These are phyloP conservation scores for Poliocrania exsul DNA, from an alignment of 2,797 vertebrate genomes.

Conservation along the genomic window DNA sequence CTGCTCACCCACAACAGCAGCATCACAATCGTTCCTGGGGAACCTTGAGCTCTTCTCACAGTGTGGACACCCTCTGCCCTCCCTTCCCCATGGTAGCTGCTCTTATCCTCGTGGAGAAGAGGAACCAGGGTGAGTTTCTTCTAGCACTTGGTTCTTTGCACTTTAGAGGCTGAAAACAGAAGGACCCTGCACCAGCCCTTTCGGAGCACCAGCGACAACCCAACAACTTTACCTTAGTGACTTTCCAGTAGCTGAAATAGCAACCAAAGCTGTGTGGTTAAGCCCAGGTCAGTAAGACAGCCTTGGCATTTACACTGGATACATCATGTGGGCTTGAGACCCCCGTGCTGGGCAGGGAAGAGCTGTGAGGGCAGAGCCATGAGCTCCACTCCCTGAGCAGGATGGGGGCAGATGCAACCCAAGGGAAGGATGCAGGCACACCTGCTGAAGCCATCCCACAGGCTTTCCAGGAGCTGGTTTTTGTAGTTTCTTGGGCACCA, in stretches of 20 bases:
- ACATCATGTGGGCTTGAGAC: fast-evolving
- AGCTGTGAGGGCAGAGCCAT: fast-evolving
- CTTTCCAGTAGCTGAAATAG: background rate
- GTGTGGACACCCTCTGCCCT: background rate
- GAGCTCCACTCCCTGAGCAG: background rate
- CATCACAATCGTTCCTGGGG: background rate
- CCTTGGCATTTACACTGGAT: background rate
- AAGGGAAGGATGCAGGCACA: background rate
- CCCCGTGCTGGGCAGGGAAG: background rate
- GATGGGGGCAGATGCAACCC: background rate
- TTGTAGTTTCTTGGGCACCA: background rate
- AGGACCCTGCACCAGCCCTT: constrained; percentile 6
- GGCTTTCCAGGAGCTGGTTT: background rate
- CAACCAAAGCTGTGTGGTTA: background rate
- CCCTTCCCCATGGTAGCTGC: background rate
- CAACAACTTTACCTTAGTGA: background rate
- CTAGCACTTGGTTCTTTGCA: constrained; percentile 24
- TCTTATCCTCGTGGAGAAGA: background rate
- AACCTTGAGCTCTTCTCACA: background rate
- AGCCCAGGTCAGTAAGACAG: background rate
- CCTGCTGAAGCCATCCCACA: background rate
- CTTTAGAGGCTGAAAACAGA: background rate
- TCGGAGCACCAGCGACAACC: background rate
- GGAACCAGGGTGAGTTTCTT: background rate
- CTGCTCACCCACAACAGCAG: background rate